phyloP scores from a whole-genome alignment of 2,888 invertebrate species.

The Meganola albula region DNA sequence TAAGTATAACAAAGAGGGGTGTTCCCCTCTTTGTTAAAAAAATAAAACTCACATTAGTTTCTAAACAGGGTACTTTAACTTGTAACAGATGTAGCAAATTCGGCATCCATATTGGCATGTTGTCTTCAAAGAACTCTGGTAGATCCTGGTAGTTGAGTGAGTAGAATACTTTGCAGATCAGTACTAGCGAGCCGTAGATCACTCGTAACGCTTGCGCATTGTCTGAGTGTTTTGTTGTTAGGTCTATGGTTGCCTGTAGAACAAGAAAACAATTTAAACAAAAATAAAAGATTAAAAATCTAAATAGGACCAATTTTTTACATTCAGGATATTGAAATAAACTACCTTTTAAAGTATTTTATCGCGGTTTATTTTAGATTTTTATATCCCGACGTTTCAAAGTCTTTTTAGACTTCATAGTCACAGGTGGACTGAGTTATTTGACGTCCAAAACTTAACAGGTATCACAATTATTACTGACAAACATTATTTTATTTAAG shows the following conservation, averaged over 20 bases:
- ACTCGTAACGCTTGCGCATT: conserved; percentile 89
- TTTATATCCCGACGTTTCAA: too few relatives aligned
- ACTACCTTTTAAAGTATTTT: too few relatives aligned
- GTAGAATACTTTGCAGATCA: conserved; percentile 97
- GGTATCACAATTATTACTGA: too few relatives aligned
- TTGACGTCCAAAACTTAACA: too few relatives aligned
- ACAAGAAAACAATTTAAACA: conserved; percentile 4
- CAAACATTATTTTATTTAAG: too few relatives aligned
- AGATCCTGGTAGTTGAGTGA: conserved; percentile 98
- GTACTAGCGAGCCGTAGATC: conserved; percentile 91
- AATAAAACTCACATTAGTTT: conserved; percentile 69
- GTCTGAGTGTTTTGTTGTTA: conserved; percentile 85
- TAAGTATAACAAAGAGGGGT: too few relatives aligned
- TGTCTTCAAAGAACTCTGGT: conserved; percentile 99
- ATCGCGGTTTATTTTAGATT: too few relatives aligned
- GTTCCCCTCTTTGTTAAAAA: too few relatives aligned
- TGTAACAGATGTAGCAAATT: conserved; percentile 90
- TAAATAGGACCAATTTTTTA: too few relatives aligned
- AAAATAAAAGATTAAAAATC: conserved; percentile 2
- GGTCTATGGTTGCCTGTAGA: conserved; percentile 88
- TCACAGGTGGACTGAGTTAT: too few relatives aligned
- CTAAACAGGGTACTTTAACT: conserved; percentile 85
- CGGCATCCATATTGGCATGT: conserved; percentile 97
- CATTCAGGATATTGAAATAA: too few relatives aligned
- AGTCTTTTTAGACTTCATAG: too few relatives aligned